These are phyloP conservation scores for Mythimna vitellina DNA, from an alignment of 2,888 invertebrate genomes.

Conservation along the genomic window DNA sequence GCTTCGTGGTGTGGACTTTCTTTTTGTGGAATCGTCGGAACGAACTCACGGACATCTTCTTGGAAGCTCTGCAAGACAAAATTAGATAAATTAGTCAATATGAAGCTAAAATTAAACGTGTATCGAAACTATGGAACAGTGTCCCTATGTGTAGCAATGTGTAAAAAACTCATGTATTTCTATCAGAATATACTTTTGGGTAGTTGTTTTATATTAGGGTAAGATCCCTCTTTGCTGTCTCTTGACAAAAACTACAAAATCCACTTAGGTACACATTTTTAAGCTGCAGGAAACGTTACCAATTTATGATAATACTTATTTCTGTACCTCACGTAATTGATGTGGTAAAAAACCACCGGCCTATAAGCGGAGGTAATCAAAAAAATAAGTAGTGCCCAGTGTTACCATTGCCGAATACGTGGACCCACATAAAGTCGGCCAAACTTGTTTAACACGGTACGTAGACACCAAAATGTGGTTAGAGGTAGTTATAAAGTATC, in stretches of 20 bases:
- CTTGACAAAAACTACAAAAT: slow-evolving; percentile 23
- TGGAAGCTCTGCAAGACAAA: slow-evolving; percentile 59
- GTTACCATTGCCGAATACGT: slow-evolving; percentile 65
- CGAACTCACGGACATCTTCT: slow-evolving; percentile 54
- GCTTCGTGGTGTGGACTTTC: slow-evolving; percentile 73
- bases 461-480: slow-evolving; percentile 51
- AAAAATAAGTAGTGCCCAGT: slow-evolving; percentile 59
- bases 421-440: slow-evolving; percentile 50
- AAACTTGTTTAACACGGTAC: slow-evolving; percentile 55
- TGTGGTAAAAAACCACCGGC: slow-evolving; percentile 64
- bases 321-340: slow-evolving; percentile 58
- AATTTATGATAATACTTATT: slow-evolving; percentile 55
- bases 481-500: slow-evolving; percentile 57
- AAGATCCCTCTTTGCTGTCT: slow-evolving; percentile 14
- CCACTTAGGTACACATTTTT: slow-evolving; percentile 33
- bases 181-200: neutral
- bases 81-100: slow-evolving; percentile 59
- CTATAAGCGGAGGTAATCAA: slow-evolving; percentile 60
- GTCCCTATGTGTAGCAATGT: slow-evolving; percentile 11
- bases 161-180: slow-evolving; percentile 25
- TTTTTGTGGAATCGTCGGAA: slow-evolving; percentile 68
- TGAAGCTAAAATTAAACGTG: slow-evolving; percentile 32
- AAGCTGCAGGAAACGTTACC: slow-evolving; percentile 58
- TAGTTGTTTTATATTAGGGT: neutral
- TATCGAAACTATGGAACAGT: slow-evolving; percentile 20